These are phyloP conservation scores for Sylvilagus floridanus DNA, from an alignment of 2,797 vertebrate species.

Conservation along the genomic window DNA sequence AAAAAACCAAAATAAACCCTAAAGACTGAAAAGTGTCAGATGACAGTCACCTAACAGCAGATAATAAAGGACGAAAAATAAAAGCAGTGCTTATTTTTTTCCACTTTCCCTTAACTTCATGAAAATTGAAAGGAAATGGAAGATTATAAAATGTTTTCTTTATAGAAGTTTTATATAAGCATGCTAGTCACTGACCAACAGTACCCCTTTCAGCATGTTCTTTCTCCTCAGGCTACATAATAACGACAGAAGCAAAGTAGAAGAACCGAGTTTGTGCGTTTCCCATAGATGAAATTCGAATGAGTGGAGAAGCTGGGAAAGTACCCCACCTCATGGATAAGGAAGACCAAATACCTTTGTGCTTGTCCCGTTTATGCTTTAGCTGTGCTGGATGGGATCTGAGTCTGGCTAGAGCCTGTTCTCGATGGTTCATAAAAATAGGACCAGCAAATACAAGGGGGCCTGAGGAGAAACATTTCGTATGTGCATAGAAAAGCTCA, in stretches of 20 bases:
- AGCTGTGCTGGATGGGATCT: slow-evolving; percentile 98
- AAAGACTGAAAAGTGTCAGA: slow-evolving; percentile 8
- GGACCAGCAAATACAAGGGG: slow-evolving; percentile 99
- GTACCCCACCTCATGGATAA: slow-evolving; percentile 91
- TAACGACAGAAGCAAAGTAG: slow-evolving; percentile 83
- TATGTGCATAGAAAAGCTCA: slow-evolving; percentile 99
- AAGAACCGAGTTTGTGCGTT: slow-evolving; percentile 84
- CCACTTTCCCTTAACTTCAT: slow-evolving; percentile 38
- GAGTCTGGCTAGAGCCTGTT: slow-evolving; percentile 99
- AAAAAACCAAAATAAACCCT: too few relatives aligned
- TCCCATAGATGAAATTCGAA: slow-evolving; percentile 87
- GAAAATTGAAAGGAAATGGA: slow-evolving; percentile 70
- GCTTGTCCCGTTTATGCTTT: slow-evolving; percentile 99
- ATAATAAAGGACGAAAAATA: slow-evolving; percentile 51
- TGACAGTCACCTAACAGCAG: slow-evolving; percentile 15
- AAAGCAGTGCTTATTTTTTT: not conserved
- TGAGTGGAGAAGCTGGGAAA: slow-evolving; percentile 86
- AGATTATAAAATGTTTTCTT: slow-evolving; percentile 6
- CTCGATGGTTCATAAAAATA: slow-evolving; percentile 99
- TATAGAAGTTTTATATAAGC: not conserved
- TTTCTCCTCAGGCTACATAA: slow-evolving; percentile 88
- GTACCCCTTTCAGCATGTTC: slow-evolving; percentile 68
- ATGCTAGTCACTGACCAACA: slow-evolving; percentile 48
- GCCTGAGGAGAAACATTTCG: slow-evolving; percentile 99
- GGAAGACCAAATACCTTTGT: slow-evolving; percentile 99